A percentile compares a stretch with the other conserved stretches of the same genome.
Evolutionary conservation across 2,797 vertebrate genomes (phyloP).

Genomic region (Taeniopygia guttata): DNA sequence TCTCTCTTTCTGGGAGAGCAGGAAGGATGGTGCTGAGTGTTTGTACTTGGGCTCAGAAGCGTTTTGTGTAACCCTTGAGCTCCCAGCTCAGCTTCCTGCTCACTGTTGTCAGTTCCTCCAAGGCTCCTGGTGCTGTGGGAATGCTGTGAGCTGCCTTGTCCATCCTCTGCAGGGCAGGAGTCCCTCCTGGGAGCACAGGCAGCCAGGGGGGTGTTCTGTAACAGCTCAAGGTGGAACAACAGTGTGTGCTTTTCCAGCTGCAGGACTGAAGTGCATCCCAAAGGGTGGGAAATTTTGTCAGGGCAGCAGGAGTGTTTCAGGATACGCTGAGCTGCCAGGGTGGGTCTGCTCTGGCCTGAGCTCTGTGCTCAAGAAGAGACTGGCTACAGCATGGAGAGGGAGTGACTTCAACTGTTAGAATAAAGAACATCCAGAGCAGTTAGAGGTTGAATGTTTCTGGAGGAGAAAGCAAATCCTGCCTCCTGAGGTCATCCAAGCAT

Average conservation of each 20-base stretch:
- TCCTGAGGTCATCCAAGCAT: conserved; percentile 9
- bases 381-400: neutral
- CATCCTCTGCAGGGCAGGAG: neutral
- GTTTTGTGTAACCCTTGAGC: neutral
- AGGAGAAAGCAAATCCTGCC: conserved; percentile 25
- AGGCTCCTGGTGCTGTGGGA: neutral
- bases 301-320: neutral
- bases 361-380: neutral
- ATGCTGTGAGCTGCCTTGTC: neutral
- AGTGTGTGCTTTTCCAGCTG: neutral
- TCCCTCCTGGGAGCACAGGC: neutral
- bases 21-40: conserved; percentile 23
- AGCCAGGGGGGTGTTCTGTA: neutral
- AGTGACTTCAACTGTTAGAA: neutral
- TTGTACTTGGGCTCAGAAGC: neutral
- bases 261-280: neutral
- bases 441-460: conserved; percentile 7
- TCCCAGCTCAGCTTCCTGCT: neutral
- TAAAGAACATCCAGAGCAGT: conserved; percentile 22
- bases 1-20: neutral
- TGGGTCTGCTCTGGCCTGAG: neutral
- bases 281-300: neutral
- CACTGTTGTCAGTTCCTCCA: neutral
- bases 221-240: neutral
- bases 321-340: neutral